phyloP scores from a whole-genome alignment of 2,888 invertebrate species.

The Cerastoderma edule region DNA sequence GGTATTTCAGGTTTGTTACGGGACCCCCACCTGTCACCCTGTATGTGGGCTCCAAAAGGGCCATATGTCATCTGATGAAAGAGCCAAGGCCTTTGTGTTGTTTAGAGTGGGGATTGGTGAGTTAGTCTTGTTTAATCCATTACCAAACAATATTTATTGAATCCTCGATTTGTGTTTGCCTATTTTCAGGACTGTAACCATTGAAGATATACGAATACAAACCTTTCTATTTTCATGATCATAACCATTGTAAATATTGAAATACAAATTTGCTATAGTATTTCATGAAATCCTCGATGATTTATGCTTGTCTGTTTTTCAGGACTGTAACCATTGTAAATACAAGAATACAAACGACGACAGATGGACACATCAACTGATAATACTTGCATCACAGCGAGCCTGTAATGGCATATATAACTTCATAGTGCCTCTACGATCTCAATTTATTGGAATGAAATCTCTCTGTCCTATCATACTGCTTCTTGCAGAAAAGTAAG shows the following conservation, averaged over 20 bases:
- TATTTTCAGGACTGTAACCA: no score
- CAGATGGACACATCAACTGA: conserved; percentile 98
- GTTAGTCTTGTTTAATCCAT: no score
- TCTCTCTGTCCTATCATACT: conserved; percentile 98
- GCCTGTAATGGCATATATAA: conserved; percentile 99
- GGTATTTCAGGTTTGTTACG: conserved; percentile 66
- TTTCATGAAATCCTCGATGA: no score
- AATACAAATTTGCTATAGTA: no score
- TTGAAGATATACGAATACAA: no score
- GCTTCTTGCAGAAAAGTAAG: conserved; percentile 90
- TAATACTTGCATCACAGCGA: conserved; percentile 97
- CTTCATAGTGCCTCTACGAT: conserved; percentile 97
- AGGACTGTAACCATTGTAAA: conserved; percentile 96
- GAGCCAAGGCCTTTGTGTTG: conserved; percentile 97
- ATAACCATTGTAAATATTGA: no score
- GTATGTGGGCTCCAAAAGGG: conserved; percentile 98
- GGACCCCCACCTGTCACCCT: conserved; percentile 92
- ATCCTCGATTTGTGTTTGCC: no score
- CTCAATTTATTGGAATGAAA: conserved; percentile 96
- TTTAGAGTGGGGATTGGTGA: conserved; percentile 94
- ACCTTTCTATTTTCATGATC: no score
- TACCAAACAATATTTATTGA: no score
- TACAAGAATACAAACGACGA: conserved; percentile 95
- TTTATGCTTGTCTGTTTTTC: conserved; percentile 48
- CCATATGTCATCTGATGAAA: conserved; percentile 96